Percentiles rank a stretch among this genome's conserved stretches.
These are phyloP conservation scores for Trypoxylus dichotomus DNA, from an alignment of 1,140 invertebrate genomes.

Conservation along the genomic window DNA sequence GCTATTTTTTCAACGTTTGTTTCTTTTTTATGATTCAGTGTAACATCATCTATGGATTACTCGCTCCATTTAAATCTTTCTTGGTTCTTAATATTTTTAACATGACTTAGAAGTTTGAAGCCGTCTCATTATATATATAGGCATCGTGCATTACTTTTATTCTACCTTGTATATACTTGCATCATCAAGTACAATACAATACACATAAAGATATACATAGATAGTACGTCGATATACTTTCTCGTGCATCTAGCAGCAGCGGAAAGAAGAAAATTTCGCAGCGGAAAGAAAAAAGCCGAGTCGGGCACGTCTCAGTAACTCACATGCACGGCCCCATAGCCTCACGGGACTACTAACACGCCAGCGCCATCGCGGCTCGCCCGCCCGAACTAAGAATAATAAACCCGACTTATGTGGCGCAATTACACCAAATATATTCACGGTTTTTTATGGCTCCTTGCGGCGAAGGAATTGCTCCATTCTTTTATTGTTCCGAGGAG, in stretches of 20 bases:
- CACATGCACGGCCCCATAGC: constrained; percentile 40
- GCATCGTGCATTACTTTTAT: no score
- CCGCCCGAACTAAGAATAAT: constrained; percentile 48
- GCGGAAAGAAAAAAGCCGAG: not conserved
- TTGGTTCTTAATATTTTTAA: no score
- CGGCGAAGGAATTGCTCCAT: constrained; percentile 51
- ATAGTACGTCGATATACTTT: not conserved
- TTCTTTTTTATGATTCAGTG: no score
- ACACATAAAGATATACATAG: not conserved
- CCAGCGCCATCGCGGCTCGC: constrained; percentile 45
- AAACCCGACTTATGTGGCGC: constrained; percentile 52
- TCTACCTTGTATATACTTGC: no score
- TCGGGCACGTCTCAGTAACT: constrained; percentile 32
- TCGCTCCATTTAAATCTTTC: no score
- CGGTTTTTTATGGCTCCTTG: constrained; percentile 54
- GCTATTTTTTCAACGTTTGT: no score
- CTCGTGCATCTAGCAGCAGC: not conserved
- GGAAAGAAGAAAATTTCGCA: not conserved
- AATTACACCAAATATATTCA: constrained; percentile 55
- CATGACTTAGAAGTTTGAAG: no score
- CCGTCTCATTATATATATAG: no score
- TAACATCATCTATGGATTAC: no score
- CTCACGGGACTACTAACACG: constrained; percentile 49
- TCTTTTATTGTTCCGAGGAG: constrained; percentile 51
- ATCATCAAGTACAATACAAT: not conserved